Evolutionary conservation across 2,888 invertebrate genomes (phyloP).

Genomic region (Teleogryllus oceanicus): DNA sequence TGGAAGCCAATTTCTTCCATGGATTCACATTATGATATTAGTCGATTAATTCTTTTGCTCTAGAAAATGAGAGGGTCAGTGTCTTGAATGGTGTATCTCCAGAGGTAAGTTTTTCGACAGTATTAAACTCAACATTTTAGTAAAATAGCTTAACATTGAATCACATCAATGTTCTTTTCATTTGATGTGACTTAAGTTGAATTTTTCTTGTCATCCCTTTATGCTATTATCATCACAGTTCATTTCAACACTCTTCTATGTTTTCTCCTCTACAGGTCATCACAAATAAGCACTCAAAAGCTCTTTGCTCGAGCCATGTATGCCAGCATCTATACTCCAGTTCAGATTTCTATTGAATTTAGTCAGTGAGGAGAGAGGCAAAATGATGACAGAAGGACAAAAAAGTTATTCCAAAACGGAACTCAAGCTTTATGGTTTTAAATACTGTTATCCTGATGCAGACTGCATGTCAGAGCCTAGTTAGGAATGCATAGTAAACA

Average conservation of each 20-base stretch:
- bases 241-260: background rate
- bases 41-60: conserved; percentile 65
- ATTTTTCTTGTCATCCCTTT: too few relatives aligned
- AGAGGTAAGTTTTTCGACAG: conserved; percentile 54
- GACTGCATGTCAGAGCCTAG: conserved; percentile 57
- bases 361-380: conserved; percentile 74
- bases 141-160: too few relatives aligned
- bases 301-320: conserved; percentile 73
- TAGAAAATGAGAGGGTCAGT: conserved; percentile 68
- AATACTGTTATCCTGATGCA: conserved; percentile 71
- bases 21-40: conserved; percentile 88
- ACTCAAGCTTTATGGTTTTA: conserved; percentile 73
- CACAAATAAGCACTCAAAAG: conserved; percentile 56
- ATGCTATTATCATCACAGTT: too few relatives aligned
- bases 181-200: background rate
- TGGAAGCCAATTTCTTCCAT: conserved; percentile 85
- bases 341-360: conserved; percentile 71
- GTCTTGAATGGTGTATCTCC: conserved; percentile 88
- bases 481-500: conserved; percentile 11
- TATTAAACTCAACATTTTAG: background rate
- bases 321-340: conserved; percentile 83
- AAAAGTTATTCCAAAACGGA: conserved; percentile 75
- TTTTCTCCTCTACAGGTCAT: conserved; percentile 51
- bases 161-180: too few relatives aligned
- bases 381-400: conserved; percentile 82